Percentiles rank a stretch among this genome's conserved stretches.
These are phyloP conservation scores for Morpho helenor DNA, from an alignment of 2,888 invertebrate genomes.

Conservation along the genomic window DNA sequence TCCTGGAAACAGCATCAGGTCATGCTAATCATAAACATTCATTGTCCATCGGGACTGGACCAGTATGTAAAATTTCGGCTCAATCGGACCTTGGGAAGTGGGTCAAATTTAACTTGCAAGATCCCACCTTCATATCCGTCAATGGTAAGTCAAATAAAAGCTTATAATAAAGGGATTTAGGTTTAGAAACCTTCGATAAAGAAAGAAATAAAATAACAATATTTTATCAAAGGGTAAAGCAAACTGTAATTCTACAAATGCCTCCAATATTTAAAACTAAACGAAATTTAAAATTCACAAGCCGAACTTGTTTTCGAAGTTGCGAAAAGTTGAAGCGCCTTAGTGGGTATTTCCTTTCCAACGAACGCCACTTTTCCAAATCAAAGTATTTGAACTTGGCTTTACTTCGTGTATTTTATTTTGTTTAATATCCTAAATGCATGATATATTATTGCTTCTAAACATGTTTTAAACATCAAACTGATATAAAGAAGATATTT, in stretches of 20 bases:
- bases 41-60: no score
- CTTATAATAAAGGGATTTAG: no score
- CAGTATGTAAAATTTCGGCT: no score
- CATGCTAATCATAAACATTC: no score
- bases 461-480: neutral
- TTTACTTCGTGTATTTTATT: slow-evolving; percentile 7
- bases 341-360: slow-evolving; percentile 12
- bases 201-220: neutral
- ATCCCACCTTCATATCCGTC: no score
- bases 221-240: neutral
- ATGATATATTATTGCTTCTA: neutral
- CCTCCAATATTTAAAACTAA: slow-evolving; percentile 7
- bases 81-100: no score
- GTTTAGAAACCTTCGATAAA: neutral
- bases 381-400: slow-evolving; percentile 10
- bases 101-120: no score
- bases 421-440: neutral
- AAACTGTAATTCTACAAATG: neutral
- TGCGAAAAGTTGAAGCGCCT: slow-evolving; percentile 11
- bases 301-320: slow-evolving; percentile 10
- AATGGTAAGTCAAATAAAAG: no score
- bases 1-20: no score
- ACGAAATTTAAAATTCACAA: slow-evolving; percentile 9
- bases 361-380: slow-evolving; percentile 8
- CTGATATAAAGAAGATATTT: neutral